Evolutionary conservation across 2,797 vertebrate genomes (phyloP).

Genomic region (Rhinichthys osculus): DNA sequence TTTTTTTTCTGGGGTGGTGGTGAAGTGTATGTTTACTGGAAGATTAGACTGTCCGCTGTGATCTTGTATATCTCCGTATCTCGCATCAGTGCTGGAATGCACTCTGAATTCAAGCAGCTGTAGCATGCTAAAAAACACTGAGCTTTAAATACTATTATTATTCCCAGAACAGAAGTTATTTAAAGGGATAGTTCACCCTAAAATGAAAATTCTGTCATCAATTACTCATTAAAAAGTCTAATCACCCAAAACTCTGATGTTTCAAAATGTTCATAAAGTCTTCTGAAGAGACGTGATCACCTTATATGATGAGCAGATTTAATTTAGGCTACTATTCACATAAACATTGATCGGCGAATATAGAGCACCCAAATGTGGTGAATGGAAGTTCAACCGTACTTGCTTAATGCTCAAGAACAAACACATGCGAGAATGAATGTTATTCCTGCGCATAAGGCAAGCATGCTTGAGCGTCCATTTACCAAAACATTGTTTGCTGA

Average conservation of each 20-base stretch:
- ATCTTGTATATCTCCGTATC: slow-evolving; percentile 11
- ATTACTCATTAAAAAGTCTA: background rate
- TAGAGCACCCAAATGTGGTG: background rate
- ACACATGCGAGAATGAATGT: background rate
- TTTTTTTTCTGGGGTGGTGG: slow-evolving; percentile 3
- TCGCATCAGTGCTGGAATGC: background rate
- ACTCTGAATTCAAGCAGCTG: background rate
- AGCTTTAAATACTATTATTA: background rate
- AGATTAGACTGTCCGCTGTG: slow-evolving; percentile 38
- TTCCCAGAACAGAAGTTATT: background rate
- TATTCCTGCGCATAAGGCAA: background rate
- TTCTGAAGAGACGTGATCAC: background rate
- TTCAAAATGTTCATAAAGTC: background rate
- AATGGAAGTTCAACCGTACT: background rate
- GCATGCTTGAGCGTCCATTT: background rate
- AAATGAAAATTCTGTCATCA: background rate
- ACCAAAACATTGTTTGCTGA: background rate
- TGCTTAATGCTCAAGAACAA: background rate
- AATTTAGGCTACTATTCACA: background rate
- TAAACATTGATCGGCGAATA: background rate
- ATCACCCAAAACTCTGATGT: background rate
- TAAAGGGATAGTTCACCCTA: background rate
- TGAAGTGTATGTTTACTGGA: slow-evolving; percentile 30
- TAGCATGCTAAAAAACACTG: background rate
- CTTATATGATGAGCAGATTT: background rate